phyloP scores from a whole-genome alignment of 2,113 vertebrate species.

The Elgaria multicarinata region DNA sequence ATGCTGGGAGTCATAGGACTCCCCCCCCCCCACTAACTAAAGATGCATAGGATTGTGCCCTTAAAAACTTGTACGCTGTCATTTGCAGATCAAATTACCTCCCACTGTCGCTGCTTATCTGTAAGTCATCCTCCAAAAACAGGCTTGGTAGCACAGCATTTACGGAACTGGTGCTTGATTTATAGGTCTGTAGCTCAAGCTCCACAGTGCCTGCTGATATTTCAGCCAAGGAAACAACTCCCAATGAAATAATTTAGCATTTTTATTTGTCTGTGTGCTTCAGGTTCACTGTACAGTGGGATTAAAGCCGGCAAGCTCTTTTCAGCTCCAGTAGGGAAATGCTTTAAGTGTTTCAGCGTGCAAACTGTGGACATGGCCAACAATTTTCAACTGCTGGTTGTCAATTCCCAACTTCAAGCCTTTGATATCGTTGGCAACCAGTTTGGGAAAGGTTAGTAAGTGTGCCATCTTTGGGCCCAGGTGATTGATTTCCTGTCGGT shows the following conservation, averaged over 20 bases:
- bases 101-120: background rate
- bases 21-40: no score
- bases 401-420: conserved; percentile 84
- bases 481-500: background rate
- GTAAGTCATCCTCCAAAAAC: background rate
- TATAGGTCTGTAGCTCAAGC: background rate
- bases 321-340: conserved; percentile 70
- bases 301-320: conserved; percentile 75
- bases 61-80: background rate
- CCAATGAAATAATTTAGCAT: background rate
- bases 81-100: background rate
- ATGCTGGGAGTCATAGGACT: no score
- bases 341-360: conserved; percentile 84
- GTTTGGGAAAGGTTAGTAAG: conserved; percentile 83
- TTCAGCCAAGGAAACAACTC: conserved; percentile 1
- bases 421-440: conserved; percentile 76
- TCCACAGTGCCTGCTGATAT: background rate
- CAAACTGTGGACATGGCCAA: conserved; percentile 70
- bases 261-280: conserved; percentile 26
- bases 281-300: conserved; percentile 54
- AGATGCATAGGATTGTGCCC: no score
- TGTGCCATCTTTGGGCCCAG: no score
- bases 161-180: background rate
- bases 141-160: no score
- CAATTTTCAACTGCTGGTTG: conserved; percentile 77